These are phyloP conservation scores for Argyrosomus regius DNA, from an alignment of 2,797 vertebrate genomes.

Conservation along the genomic window DNA sequence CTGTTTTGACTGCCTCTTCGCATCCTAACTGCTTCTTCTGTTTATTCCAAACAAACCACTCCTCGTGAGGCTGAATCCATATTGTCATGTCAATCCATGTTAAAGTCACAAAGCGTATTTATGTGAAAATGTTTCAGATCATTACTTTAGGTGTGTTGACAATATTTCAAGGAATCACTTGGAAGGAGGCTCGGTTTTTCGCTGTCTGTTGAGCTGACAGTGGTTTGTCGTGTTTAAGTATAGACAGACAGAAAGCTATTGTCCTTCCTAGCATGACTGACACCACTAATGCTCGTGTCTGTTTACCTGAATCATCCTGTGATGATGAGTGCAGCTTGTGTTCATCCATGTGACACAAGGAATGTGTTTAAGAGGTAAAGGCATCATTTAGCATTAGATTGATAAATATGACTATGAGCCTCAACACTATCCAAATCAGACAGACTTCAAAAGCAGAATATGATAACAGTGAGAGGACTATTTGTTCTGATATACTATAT, in stretches of 20 bases:
- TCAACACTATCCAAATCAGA: not conserved
- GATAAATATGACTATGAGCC: slow-evolving; percentile 26
- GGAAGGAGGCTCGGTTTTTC: slow-evolving; percentile 7
- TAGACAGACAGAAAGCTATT: slow-evolving; percentile 34
- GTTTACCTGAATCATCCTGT: slow-evolving; percentile 16
- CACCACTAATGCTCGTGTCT: slow-evolving; percentile 10
- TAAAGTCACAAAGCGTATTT: slow-evolving; percentile 28
- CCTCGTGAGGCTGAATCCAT: not conserved
- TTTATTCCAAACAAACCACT: slow-evolving; percentile 29
- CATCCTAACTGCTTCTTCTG: not conserved
- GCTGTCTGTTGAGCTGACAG: slow-evolving; percentile 25
- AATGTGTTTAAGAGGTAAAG: not conserved
- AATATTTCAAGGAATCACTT: slow-evolving; percentile 17
- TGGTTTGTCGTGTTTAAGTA: not conserved
- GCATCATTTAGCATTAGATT: slow-evolving; percentile 10
- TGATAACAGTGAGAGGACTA: not conserved
- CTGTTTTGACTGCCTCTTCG: not conserved
- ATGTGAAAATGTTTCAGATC: not conserved
- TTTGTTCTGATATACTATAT: slow-evolving; percentile 8
- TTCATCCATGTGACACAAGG: slow-evolving; percentile 23
- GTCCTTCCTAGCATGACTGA: slow-evolving; percentile 34
- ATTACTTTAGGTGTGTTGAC: slow-evolving; percentile 14
- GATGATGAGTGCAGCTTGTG: slow-evolving; percentile 3
- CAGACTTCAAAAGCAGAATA: slow-evolving; percentile 6
- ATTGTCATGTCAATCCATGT: slow-evolving; percentile 6